Evolutionary conservation across 2,888 invertebrate genomes (phyloP), one percentile per base, ranked within the genome.

Genomic region (Darwinula stevensoni): DNA sequence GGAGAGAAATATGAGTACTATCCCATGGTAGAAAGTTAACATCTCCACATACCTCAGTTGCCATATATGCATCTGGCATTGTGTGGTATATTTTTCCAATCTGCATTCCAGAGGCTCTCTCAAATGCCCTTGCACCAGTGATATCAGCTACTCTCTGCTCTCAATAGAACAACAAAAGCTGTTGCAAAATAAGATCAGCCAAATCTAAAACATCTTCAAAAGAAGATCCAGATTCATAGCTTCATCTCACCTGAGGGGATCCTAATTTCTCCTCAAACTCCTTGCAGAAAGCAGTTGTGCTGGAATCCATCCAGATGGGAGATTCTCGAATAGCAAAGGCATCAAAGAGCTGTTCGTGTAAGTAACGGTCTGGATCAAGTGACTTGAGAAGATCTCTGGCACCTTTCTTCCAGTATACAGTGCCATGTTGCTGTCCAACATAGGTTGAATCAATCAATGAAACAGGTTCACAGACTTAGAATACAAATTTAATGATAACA

Each of bases 251-350:
- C 56, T 63, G 54, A 13, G 69, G 49, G 3, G 74, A 84, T 3
- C 84, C 86, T 6, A 80, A 61, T 14, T 63, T 65, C 16, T 67
- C 62, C 51, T 91, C 88, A 36, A 94, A 53, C 38, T 67, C 58
- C 36, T 57, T 54, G 47, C 84, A 84, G 45, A 80, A 67, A 26
- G 56, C 52, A 1, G 60, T 60, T 40, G 67, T 82, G 40, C 73
- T 80, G 3, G 74, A 71, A 51, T 94, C 91, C 82, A 88, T 82
- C 94, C 94, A 94, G 12, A 88, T 67, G 0, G 94, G 91, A 6
- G 82, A 75, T 39, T 74, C 64, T 2, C 58, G 51, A 1, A 75
- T 48, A 11, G 75, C 66, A 50, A 94, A 94, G 5, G 64, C 63
- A 4, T 69, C 66, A 31, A 63, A 61, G 26, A 91, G 54, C 53